These are phyloP conservation scores for Sakesphorus luctuosus DNA, from an alignment of 2,113 vertebrate species.

Conservation along the genomic window DNA sequence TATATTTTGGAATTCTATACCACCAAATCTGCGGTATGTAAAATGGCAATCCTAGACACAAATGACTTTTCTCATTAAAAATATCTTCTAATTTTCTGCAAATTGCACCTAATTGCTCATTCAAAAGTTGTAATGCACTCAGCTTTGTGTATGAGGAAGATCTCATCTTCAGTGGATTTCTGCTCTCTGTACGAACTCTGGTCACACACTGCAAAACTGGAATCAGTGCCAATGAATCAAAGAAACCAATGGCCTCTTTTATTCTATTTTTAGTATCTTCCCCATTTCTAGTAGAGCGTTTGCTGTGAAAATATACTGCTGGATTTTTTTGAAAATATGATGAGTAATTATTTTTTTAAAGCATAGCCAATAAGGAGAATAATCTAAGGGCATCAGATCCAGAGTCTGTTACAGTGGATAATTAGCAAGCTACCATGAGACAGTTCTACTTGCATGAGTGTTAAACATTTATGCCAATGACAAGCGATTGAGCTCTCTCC, in stretches of 20 bases:
- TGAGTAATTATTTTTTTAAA: conserved; percentile 34
- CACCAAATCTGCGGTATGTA: not conserved
- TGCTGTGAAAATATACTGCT: not conserved
- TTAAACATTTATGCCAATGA: conserved; percentile 39
- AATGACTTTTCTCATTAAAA: not conserved
- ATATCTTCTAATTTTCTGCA: not conserved
- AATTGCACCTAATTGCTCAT: not conserved
- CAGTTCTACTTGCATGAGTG: not conserved
- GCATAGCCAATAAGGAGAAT: not conserved
- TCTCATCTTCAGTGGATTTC: not conserved
- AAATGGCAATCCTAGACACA: conserved; percentile 4
- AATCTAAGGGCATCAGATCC: not conserved
- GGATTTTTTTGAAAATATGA: conserved; percentile 10
- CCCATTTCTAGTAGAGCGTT: not conserved
- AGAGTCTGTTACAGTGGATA: not conserved
- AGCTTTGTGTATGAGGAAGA: not conserved
- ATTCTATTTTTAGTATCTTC: conserved; percentile 7
- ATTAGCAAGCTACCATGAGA: conserved; percentile 23
- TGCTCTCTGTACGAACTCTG: not conserved
- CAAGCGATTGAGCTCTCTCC: not conserved
- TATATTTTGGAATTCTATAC: not conserved
- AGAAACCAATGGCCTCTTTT: not conserved
- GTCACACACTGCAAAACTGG: not conserved
- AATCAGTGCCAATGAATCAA: not conserved
- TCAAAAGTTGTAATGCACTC: not conserved